phyloP scores from a whole-genome alignment of 1,140 invertebrate genomes.

The Lepidurus arcticus region DNA sequence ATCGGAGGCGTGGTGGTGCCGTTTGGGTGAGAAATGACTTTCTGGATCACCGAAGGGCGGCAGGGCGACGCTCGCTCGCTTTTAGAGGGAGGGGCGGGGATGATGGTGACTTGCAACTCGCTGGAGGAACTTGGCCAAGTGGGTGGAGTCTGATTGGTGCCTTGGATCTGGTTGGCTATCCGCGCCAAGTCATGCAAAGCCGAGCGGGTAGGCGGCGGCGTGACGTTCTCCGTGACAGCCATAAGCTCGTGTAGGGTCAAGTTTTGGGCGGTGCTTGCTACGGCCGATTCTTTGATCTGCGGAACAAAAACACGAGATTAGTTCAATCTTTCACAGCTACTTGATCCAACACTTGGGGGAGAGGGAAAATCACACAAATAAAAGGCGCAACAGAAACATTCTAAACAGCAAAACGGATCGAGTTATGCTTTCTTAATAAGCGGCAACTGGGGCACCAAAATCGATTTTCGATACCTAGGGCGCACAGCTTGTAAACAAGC shows the following conservation, averaged over 20 bases:
- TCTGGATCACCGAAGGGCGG: constrained; percentile 31
- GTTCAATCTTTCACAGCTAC: not conserved
- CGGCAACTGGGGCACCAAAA: too few relatives aligned
- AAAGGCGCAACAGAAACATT: too few relatives aligned
- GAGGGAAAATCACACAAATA: too few relatives aligned
- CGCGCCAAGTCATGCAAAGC: constrained; percentile 32
- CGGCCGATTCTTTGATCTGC: not conserved
- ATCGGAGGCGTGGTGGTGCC: constrained; percentile 5
- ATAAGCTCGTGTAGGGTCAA: constrained; percentile 32
- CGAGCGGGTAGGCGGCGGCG: constrained; percentile 25
- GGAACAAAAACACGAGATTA: not conserved
- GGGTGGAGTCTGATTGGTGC: not conserved
- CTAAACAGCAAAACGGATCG: too few relatives aligned
- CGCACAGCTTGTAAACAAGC: too few relatives aligned
- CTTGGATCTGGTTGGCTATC: constrained; percentile 29
- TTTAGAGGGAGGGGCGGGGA: constrained; percentile 2
- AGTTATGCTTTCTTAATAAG: too few relatives aligned
- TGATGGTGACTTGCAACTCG: constrained; percentile 24
- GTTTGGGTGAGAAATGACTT: not conserved
- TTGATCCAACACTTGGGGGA: too few relatives aligned
- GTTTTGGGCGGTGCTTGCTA: constrained; percentile 7
- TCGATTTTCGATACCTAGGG: too few relatives aligned
- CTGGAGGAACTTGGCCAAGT: constrained; percentile 6
- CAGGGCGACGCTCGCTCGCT: not conserved
- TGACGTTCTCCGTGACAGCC: constrained; percentile 12